These are phyloP conservation scores for Enteromius unitaeniatus DNA, from an alignment of 2,797 vertebrate genomes.

Conservation along the genomic window DNA sequence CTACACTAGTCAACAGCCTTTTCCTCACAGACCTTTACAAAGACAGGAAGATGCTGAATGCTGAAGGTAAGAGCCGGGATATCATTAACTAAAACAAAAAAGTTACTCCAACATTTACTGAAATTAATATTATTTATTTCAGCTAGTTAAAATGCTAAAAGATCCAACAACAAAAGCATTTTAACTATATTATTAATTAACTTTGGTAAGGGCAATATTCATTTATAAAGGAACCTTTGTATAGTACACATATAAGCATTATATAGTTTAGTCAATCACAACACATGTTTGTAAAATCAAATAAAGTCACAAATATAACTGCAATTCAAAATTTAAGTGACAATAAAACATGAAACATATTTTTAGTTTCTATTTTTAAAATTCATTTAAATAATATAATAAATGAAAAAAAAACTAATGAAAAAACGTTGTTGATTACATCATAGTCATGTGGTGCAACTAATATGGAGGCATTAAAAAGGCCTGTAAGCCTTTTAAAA, in stretches of 20 bases:
- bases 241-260: neutral
- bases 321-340: neutral
- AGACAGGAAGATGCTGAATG: slow-evolving; percentile 75
- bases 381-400: neutral
- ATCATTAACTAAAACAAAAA: neutral
- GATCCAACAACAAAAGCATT: too few relatives aligned
- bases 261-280: neutral
- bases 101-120: neutral
- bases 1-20: slow-evolving; percentile 86
- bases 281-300: neutral
- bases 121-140: neutral
- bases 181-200: neutral
- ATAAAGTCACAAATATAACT: neutral
- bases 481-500: neutral
- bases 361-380: neutral
- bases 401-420: neutral
- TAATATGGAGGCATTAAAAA: neutral
- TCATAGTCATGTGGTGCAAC: neutral
- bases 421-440: neutral
- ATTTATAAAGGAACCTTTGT: neutral
- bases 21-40: slow-evolving; percentile 86
- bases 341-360: neutral
- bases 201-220: too few relatives aligned
- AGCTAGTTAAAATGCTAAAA: neutral
- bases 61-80: slow-evolving; percentile 70